phyloP scores from a whole-genome alignment of 2,113 vertebrate genomes.

The Plestiodon gilberti region DNA sequence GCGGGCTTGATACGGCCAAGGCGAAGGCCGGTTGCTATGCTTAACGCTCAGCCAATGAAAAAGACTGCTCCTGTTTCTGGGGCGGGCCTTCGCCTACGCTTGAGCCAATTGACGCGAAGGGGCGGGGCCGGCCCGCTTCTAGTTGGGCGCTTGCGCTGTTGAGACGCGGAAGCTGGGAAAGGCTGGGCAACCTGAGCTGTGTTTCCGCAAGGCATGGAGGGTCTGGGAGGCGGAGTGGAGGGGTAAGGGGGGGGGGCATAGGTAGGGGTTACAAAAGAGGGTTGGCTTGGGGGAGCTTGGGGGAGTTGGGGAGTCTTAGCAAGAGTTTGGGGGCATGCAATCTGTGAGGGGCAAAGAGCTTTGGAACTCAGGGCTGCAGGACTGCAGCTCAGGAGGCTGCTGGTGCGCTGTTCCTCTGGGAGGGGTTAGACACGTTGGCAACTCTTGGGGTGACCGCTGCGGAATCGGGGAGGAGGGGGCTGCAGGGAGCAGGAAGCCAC shows the following conservation, averaged over 20 bases:
- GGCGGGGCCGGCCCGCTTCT: accelerated
- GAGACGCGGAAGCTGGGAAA: accelerated
- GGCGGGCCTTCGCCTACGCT: conserved; percentile 40
- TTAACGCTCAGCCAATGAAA: background rate
- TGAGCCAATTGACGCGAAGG: conserved; percentile 3
- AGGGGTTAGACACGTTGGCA: too few species aligned
- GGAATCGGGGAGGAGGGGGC: too few species aligned
- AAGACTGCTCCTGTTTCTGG: too few species aligned
- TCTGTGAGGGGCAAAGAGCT: too few species aligned
- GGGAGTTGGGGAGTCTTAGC: too few species aligned
- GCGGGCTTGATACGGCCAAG: too few species aligned
- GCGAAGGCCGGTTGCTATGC: background rate
- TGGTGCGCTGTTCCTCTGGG: background rate
- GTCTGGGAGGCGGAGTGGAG: background rate
- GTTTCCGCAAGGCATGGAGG: background rate
- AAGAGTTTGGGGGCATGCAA: too few species aligned
- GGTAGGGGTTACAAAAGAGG: too few species aligned
- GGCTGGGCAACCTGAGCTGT: too few species aligned
- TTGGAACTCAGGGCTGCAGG: background rate
- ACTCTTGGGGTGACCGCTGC: too few species aligned
- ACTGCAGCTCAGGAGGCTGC: too few species aligned
- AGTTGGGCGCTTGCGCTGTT: background rate
- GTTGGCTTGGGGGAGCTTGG: background rate
- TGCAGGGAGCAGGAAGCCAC: too few species aligned
- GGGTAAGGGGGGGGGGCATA: background rate